Conservation (phyloP, 2,113 vertebrate species). For the Meles meles region DNA sequence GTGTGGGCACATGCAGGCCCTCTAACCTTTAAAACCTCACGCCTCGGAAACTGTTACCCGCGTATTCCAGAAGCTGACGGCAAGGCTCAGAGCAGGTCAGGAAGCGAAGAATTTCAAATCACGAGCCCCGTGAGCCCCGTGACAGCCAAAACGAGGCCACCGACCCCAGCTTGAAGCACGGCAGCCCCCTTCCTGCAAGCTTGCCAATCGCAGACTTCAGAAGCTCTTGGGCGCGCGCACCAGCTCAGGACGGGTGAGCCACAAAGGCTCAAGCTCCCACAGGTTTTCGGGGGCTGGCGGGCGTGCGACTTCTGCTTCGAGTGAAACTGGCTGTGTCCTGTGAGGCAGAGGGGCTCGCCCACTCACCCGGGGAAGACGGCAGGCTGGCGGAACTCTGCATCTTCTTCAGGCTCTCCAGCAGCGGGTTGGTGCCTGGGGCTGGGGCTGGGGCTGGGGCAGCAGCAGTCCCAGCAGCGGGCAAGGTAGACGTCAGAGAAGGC, state of each 20-base stretch:
- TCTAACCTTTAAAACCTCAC: too few species aligned
- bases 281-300: background rate
- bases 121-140: background rate
- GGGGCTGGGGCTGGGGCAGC: background rate
- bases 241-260: background rate
- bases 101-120: background rate
- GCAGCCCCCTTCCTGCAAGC: background rate
- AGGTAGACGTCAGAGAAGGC: background rate
- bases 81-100: background rate
- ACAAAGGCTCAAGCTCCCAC: background rate
- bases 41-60: background rate
- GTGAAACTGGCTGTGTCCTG: background rate
- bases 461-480: background rate
- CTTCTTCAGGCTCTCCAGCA: slow-evolving; percentile 84
- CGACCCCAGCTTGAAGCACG: background rate
- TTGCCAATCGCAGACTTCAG: background rate
- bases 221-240: background rate
- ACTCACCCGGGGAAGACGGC: slow-evolving; percentile 60
- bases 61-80: background rate
- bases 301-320: background rate
- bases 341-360: rapidly evolving
- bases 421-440: background rate
- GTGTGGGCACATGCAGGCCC: rapidly evolving
- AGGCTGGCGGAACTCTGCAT: slow-evolving; percentile 72
- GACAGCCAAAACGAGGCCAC: background rate